Evolutionary conservation across 2,797 vertebrate species (phyloP).

Genomic region (Myoxocephalus aenaeus): DNA sequence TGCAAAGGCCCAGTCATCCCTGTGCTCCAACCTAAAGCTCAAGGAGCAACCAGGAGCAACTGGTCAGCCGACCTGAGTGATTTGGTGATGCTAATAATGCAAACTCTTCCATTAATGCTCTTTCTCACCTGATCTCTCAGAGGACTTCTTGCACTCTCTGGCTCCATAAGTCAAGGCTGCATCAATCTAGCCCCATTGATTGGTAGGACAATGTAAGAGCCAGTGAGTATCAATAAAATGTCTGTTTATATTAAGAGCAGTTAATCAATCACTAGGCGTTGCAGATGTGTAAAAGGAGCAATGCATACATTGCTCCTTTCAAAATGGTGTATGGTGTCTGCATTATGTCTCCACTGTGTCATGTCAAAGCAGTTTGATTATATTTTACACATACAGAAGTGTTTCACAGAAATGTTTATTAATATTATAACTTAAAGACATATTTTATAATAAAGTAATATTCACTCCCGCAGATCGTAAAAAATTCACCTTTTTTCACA

Average conservation of each 20-base stretch:
- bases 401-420: background rate
- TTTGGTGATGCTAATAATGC: slow-evolving; percentile 22
- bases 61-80: background rate
- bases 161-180: slow-evolving; percentile 52
- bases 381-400: background rate
- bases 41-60: background rate
- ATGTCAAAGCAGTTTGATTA: slow-evolving; percentile 15
- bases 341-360: slow-evolving; percentile 16
- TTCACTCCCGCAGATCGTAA: background rate
- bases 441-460: background rate
- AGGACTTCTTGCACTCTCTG: slow-evolving; percentile 39
- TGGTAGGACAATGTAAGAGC: slow-evolving; percentile 38
- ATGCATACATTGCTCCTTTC: too few relatives aligned
- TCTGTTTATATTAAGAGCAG: slow-evolving; percentile 65
- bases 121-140: slow-evolving; percentile 36
- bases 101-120: slow-evolving; percentile 31
- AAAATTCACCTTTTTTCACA: background rate
- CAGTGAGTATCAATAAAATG: slow-evolving; percentile 46
- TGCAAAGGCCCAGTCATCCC: background rate
- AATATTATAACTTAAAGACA: background rate
- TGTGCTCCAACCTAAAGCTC: background rate
- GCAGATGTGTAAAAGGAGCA: slow-evolving; percentile 46
- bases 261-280: slow-evolving; percentile 54
- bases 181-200: slow-evolving; percentile 60
- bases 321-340: slow-evolving; percentile 19